A percentile compares a stretch with the other conserved stretches of the same genome.
These are phyloP conservation scores for Scomber colias DNA, from an alignment of 2,113 vertebrate genomes.

Conservation along the genomic window DNA sequence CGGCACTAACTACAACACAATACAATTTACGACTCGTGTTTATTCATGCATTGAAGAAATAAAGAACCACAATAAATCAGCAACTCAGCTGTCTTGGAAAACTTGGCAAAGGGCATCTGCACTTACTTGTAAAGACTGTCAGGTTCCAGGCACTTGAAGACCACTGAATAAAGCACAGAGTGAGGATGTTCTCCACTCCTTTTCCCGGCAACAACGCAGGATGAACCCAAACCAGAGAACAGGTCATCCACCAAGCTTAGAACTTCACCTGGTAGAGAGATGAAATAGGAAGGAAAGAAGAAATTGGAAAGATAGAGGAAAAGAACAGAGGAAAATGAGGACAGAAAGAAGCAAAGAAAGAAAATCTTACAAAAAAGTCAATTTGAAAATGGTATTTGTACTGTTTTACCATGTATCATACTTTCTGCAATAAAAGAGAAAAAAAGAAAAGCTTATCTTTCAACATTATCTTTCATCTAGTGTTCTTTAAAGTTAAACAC, in stretches of 20 bases:
- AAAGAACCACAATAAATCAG: conserved; percentile 26
- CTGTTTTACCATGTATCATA: conserved; percentile 10
- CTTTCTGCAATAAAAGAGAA: conserved; percentile 6
- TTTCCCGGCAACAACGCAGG: conserved; percentile 94
- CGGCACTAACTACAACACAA: conserved; percentile 7
- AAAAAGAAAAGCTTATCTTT: conserved; percentile 30
- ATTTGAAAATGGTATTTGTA: conserved; percentile 29
- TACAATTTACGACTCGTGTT: conserved; percentile 22
- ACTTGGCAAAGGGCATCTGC: conserved; percentile 15
- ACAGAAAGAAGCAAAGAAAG: conserved; percentile 1
- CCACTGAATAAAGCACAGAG: conserved; percentile 92
- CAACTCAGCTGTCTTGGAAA: conserved; percentile 5
- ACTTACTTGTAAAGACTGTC: conserved; percentile 99
- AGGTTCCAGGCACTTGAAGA: conserved; percentile 99
- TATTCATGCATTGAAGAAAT: conserved; percentile 26
- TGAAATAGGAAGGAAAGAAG: conserved; percentile 17
- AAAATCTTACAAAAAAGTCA: background rate
- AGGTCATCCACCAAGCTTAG: conserved; percentile 96
- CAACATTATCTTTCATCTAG: conserved; percentile 42
- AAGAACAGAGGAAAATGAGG: background rate
- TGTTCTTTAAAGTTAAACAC: conserved; percentile 38
- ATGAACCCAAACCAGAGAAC: conserved; percentile 93
- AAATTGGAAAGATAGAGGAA: conserved; percentile 27
- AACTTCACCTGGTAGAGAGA: conserved; percentile 90
- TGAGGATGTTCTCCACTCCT: conserved; percentile 90